phyloP scores from a whole-genome alignment of 2,113 vertebrate species.

The Callospermophilus lateralis region DNA sequence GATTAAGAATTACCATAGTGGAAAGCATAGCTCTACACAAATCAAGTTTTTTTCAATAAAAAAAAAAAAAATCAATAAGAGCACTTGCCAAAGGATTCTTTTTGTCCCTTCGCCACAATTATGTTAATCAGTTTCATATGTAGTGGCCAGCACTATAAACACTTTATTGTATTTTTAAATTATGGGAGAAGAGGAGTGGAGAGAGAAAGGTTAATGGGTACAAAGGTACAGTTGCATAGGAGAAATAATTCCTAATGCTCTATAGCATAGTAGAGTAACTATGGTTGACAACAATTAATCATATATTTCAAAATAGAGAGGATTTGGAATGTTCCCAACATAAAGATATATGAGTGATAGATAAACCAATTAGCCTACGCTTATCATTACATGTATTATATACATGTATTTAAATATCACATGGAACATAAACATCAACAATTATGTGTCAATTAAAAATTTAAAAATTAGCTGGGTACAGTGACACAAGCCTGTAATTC shows the following conservation, averaged over 20 bases:
- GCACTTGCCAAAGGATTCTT: neutral
- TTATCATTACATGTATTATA: neutral
- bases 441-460: neutral
- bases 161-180: neutral
- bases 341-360: neutral
- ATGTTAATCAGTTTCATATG: slow-evolving; percentile 9
- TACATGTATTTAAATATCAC: neutral
- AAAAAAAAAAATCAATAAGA: neutral
- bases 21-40: neutral
- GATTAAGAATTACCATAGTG: neutral
- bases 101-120: neutral
- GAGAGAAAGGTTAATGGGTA: neutral
- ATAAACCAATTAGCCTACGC: neutral
- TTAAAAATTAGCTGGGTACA: neutral
- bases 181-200: neutral
- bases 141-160: neutral
- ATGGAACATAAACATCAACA: neutral
- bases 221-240: neutral
- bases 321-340: neutral
- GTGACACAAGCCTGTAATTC: neutral
- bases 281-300: neutral
- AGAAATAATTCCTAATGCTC: neutral
- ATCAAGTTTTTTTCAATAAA: neutral
- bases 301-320: neutral
- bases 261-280: neutral